Evolutionary conservation across 2,888 invertebrate genomes (phyloP).

Genomic region (Macrosiphum euphorbiae): DNA sequence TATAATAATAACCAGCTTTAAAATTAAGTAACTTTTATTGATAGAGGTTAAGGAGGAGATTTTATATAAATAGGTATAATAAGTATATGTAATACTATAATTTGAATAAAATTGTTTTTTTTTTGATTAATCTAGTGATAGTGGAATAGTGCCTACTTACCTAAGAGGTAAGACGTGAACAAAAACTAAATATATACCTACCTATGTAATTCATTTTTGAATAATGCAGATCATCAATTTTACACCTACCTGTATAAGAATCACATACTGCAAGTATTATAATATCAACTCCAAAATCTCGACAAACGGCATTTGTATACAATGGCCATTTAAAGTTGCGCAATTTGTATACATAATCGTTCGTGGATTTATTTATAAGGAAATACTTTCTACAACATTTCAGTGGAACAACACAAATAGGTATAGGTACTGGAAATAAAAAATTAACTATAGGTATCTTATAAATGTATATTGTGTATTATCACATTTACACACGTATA

Average conservation of each 20-base stretch:
- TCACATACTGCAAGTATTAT: not conserved
- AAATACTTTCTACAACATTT: not conserved
- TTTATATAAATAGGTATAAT: too few species aligned
- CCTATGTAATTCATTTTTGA: not conserved
- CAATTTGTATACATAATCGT: conserved; percentile 8
- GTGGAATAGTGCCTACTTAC: too few species aligned
- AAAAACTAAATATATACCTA: not conserved
- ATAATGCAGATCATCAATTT: not conserved
- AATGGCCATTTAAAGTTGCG: not conserved
- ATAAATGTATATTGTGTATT: not conserved
- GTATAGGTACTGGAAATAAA: not conserved
- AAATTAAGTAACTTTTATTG: not conserved
- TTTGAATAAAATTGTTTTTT: not conserved
- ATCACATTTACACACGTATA: not conserved
- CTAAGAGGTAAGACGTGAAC: not conserved
- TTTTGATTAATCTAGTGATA: not conserved
- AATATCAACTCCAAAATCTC: not conserved
- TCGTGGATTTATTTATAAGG: not conserved
- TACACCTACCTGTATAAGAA: not conserved
- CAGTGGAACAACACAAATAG: not conserved
- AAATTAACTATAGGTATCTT: not conserved
- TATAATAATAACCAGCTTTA: not conserved
- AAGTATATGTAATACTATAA: too few species aligned
- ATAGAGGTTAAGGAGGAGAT: too few species aligned
- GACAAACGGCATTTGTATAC: not conserved